These are phyloP conservation scores for Colius striatus DNA, from an alignment of 2,113 vertebrate species.

Conservation along the genomic window DNA sequence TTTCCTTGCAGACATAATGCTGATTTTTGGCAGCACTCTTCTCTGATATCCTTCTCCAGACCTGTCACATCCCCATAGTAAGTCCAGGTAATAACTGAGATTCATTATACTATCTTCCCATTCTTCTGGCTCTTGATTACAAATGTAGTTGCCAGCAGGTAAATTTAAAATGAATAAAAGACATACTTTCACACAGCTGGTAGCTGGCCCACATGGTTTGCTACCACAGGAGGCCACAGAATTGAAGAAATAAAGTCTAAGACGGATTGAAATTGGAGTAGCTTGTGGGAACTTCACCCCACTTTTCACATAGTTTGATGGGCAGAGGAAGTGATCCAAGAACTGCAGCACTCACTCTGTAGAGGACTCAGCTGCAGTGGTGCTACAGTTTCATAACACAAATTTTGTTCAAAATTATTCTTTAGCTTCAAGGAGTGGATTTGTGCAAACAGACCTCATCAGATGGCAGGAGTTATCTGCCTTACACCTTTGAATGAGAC, in stretches of 20 bases:
- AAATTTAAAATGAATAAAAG: slow-evolving; percentile 24
- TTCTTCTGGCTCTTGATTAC: neutral
- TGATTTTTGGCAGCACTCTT: neutral
- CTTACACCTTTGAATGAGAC: neutral
- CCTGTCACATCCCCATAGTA: neutral
- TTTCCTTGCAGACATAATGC: neutral
- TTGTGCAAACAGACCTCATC: neutral
- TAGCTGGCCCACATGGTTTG: neutral
- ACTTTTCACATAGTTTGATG: neutral
- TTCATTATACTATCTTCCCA: neutral
- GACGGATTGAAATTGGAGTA: neutral
- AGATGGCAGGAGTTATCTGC: neutral
- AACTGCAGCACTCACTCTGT: neutral
- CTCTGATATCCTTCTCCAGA: neutral
- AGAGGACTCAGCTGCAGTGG: neutral
- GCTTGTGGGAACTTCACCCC: neutral
- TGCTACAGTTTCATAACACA: neutral
- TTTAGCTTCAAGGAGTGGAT: neutral
- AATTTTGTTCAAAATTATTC: neutral
- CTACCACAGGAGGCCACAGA: neutral
- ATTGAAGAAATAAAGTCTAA: neutral
- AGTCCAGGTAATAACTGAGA: neutral
- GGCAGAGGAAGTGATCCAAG: neutral
- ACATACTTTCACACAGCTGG: neutral
- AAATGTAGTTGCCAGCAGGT: slow-evolving; percentile 45